A percentile compares a stretch with the other conserved stretches of the same genome.
Conservation (phyloP, 2,113 vertebrate species). For the Indri indri region DNA sequence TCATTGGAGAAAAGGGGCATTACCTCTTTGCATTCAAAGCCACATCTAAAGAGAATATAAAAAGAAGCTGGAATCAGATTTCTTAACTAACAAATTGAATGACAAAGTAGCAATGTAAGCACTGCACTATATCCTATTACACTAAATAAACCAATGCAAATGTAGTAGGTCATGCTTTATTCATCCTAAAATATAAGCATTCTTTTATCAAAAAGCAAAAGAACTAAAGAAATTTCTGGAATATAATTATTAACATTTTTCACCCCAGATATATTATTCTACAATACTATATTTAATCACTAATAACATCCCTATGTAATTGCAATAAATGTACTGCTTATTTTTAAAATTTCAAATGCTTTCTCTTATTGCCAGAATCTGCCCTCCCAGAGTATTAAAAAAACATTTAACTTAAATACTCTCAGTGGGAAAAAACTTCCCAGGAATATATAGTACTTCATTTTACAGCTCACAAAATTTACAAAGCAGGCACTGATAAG, state of each 20-base stretch:
- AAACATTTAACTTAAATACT: conserved; percentile 57
- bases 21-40: neutral
- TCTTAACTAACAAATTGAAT: conserved; percentile 25
- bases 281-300: conserved; percentile 50
- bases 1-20: neutral
- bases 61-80: neutral
- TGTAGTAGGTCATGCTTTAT: neutral
- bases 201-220: conserved; percentile 13
- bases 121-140: neutral
- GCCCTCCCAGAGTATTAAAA: conserved; percentile 47
- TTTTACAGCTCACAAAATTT: conserved; percentile 70
- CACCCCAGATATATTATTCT: conserved; percentile 30
- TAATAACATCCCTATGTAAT: conserved; percentile 37
- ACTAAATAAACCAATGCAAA: neutral
- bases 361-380: conserved; percentile 58
- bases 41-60: neutral
- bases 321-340: conserved; percentile 38
- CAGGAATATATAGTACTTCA: conserved; percentile 43
- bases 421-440: conserved; percentile 2
- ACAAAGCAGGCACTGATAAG: conserved; percentile 44
- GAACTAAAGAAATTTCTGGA: neutral
- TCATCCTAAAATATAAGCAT: conserved; percentile 36
- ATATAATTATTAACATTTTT: neutral
- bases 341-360: conserved; percentile 54
- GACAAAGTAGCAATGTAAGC: neutral